Evolutionary conservation across 2,113 vertebrate genomes (phyloP).

Genomic region (Callithrix jacchus): DNA sequence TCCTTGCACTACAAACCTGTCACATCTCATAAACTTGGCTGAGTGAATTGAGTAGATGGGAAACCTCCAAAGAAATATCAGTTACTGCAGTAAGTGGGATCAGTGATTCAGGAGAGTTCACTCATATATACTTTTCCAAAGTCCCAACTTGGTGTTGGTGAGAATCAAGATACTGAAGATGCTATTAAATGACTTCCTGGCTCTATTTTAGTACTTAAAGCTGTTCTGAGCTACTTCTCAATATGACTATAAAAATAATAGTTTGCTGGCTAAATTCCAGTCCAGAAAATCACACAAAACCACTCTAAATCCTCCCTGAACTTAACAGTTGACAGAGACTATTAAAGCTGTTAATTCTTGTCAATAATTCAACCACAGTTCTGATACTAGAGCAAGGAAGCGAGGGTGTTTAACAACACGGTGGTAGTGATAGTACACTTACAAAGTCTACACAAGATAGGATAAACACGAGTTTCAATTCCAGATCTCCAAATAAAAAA

Average conservation of each 20-base stretch:
- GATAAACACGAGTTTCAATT: background rate
- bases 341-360: background rate
- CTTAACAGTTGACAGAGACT: conserved; percentile 34
- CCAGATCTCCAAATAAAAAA: background rate
- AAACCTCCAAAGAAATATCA: conserved; percentile 67
- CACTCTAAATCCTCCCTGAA: conserved; percentile 19
- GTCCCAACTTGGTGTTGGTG: conserved; percentile 20
- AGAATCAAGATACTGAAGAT: background rate
- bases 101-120: conserved; percentile 58
- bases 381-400: background rate
- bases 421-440: background rate
- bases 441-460: background rate
- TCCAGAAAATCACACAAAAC: background rate
- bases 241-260: conserved; percentile 47
- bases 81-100: conserved; percentile 42
- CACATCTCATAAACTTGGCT: conserved; percentile 69
- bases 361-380: background rate
- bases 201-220: conserved; percentile 61
- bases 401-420: background rate
- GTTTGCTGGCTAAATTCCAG: conserved; percentile 51
- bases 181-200: conserved; percentile 46
- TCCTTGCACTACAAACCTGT: conserved; percentile 61
- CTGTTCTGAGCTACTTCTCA: conserved; percentile 41
- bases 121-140: conserved; percentile 61
- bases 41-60: conserved; percentile 65